A percentile compares a stretch with the other conserved stretches of the same genome.
Conservation (phyloP, 2,888 invertebrate genomes). For the Drosophila nr. medialis region DNA sequence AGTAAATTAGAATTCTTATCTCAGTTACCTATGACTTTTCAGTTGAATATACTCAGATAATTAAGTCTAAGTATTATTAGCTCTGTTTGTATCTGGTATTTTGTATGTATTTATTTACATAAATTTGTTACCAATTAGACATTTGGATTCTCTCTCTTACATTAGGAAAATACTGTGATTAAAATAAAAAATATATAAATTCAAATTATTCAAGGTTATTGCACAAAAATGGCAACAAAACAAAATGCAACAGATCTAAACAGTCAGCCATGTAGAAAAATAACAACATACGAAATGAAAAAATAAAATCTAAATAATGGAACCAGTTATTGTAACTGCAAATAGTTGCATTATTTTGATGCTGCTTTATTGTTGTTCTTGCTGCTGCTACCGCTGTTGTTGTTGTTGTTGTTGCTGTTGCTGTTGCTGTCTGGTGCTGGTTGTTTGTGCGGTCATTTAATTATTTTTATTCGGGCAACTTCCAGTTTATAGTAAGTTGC, state of each 20-base stretch:
- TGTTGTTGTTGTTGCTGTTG: conserved; percentile 27
- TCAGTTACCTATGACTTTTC: neutral
- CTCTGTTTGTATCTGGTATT: neutral
- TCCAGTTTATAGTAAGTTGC: conserved; percentile 61
- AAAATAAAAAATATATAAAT: conserved; percentile 35
- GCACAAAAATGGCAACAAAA: conserved; percentile 59
- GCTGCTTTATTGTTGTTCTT: conserved; percentile 32
- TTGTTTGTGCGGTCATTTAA: conserved; percentile 69
- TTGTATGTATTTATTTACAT: neutral
- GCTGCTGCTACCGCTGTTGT: conserved; percentile 8
- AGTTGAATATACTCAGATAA: neutral
- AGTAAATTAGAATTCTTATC: neutral
- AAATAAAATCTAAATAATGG: conserved; percentile 48
- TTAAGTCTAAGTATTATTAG: neutral
- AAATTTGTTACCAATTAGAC: neutral
- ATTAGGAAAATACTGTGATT: conserved; percentile 61
- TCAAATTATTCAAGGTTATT: conserved; percentile 60
- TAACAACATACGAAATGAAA: conserved; percentile 26
- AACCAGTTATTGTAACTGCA: conserved; percentile 76
- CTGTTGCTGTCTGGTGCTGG: conserved; percentile 27
- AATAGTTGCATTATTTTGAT: conserved; percentile 45
- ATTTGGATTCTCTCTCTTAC: conserved; percentile 17
- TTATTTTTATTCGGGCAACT: conserved; percentile 71
- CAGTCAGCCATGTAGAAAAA: conserved; percentile 41
- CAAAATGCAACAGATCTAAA: conserved; percentile 31